Evolutionary conservation across 2,888 invertebrate species (phyloP).

Genomic region (Leistus spinibarbis): DNA sequence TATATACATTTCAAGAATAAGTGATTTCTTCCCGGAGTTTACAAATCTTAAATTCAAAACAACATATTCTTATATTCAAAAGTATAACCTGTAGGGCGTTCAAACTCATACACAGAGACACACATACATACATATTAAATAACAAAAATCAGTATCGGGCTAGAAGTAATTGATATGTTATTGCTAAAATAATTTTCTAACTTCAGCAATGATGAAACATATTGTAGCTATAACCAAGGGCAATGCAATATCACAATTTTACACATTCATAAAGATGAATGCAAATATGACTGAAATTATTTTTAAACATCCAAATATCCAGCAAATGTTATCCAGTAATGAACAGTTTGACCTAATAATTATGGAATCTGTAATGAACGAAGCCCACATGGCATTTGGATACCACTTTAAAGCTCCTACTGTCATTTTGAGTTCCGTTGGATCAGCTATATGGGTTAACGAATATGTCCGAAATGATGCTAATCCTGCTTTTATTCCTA

Average conservation of each 20-base stretch:
- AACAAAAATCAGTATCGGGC: no score
- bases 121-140: no score
- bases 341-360: conserved; percentile 56
- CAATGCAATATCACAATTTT: background rate
- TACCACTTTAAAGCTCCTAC: conserved; percentile 53
- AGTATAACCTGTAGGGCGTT: no score
- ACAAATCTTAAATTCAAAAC: no score
- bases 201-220: conserved; percentile 8
- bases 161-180: no score
- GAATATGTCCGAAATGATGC: conserved; percentile 58
- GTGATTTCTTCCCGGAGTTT: no score
- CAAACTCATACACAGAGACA: no score
- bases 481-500: conserved; percentile 60
- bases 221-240: background rate
- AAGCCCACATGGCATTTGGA: conserved; percentile 56
- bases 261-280: conserved; percentile 42
- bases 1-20: no score
- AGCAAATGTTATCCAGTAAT: conserved; percentile 50
- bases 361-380: conserved; percentile 59
- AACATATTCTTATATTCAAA: no score
- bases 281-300: conserved; percentile 41
- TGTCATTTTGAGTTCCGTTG: conserved; percentile 56
- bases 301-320: conserved; percentile 46
- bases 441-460: conserved; percentile 57
- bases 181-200: background rate